Evolutionary conservation across 2,888 invertebrate species (phyloP).

Genomic region (Orthosia gracilis): DNA sequence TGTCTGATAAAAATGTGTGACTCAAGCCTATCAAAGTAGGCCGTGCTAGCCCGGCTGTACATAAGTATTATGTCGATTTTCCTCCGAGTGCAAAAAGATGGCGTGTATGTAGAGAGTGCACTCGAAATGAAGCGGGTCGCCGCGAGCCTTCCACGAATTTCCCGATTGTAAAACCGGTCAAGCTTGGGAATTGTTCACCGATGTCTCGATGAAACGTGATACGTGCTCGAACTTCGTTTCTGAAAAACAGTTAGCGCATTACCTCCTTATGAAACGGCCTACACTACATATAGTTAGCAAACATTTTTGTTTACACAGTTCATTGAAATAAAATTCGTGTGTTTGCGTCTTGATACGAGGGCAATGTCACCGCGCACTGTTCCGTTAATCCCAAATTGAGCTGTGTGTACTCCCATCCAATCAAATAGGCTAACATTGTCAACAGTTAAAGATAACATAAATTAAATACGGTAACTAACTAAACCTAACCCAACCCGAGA

Average conservation of each 20-base stretch:
- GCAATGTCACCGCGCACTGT: slow-evolving; percentile 61
- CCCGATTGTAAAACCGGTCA: slow-evolving; percentile 83
- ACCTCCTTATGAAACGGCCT: slow-evolving; percentile 47
- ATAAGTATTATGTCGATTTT: slow-evolving; percentile 62
- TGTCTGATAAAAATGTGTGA: too few species aligned
- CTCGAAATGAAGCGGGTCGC: slow-evolving; percentile 58
- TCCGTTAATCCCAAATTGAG: slow-evolving; percentile 67
- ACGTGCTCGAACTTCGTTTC: slow-evolving; percentile 73
- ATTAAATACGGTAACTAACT: slow-evolving; percentile 27
- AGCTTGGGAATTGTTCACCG: slow-evolving; percentile 74
- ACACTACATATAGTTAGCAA: slow-evolving; percentile 29
- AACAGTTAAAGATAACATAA: slow-evolving; percentile 29
- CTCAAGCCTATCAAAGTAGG: too few species aligned
- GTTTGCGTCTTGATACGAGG: slow-evolving; percentile 54
- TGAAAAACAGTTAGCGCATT: slow-evolving; percentile 66
- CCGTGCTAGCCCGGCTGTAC: too few species aligned
- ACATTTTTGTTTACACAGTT: slow-evolving; percentile 42
- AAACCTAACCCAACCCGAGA: slow-evolving; percentile 34
- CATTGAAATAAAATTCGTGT: slow-evolving; percentile 50
- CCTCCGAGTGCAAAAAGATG: slow-evolving; percentile 63
- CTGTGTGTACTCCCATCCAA: slow-evolving; percentile 53
- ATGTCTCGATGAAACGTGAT: slow-evolving; percentile 77
- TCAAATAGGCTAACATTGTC: slow-evolving; percentile 44
- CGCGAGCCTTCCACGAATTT: slow-evolving; percentile 85
- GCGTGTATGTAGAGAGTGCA: slow-evolving; percentile 52